Evolutionary conservation across 2,797 vertebrate genomes (phyloP).

Genomic region (Phoxinus dragarum): DNA sequence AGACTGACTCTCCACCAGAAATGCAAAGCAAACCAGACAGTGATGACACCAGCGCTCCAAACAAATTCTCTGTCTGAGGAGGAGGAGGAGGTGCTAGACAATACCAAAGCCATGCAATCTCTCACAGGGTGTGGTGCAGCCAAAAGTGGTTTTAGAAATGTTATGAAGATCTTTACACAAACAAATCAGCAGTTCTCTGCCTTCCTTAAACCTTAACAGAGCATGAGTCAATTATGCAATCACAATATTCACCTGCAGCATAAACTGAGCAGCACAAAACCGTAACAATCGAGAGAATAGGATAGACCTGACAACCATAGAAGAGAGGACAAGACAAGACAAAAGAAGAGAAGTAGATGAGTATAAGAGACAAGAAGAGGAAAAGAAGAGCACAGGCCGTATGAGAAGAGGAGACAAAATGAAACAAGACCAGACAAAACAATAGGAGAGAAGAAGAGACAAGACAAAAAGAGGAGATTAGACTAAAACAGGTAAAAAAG

Average conservation of each 20-base stretch:
- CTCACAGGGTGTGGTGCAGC: constrained; percentile 19
- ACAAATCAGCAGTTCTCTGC: neutral
- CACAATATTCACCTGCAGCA: constrained; percentile 9
- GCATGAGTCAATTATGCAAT: neutral
- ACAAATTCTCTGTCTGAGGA: constrained; percentile 9
- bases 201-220: neutral
- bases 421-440: neutral
- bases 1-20: neutral
- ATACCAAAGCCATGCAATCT: neutral
- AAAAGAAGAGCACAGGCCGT: neutral
- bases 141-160: neutral
- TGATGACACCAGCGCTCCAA: constrained; percentile 5
- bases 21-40: constrained; percentile 26
- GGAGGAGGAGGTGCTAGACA: constrained; percentile 23
- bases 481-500: neutral
- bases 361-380: neutral
- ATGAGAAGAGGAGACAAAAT: neutral
- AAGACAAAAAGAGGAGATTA: neutral
- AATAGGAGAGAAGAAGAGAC: neutral
- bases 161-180: constrained; percentile 7
- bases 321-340: neutral
- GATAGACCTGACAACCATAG: neutral
- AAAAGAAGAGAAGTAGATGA: neutral
- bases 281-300: neutral
- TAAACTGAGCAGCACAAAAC: constrained; percentile 3